phyloP scores from a whole-genome alignment of 2,113 vertebrate species.

The Indicator indicator region DNA sequence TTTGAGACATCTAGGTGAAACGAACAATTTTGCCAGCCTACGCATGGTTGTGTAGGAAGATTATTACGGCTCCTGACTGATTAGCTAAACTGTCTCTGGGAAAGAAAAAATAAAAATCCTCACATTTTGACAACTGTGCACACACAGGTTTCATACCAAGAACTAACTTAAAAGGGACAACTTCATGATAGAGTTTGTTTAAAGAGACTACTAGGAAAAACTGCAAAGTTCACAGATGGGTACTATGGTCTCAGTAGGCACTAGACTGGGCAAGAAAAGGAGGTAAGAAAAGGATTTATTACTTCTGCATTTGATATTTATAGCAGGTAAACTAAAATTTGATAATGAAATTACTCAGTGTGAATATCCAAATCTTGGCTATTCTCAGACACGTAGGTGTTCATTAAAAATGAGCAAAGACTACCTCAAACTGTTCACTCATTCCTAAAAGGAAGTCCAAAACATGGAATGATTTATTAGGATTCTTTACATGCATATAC shows the following conservation, averaged over 20 bases:
- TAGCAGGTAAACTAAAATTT: not conserved
- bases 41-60: constrained; percentile 22
- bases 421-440: not conserved
- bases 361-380: not conserved
- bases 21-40: constrained; percentile 40
- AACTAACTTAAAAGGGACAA: not conserved
- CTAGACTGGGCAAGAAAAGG: not conserved
- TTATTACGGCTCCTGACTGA: constrained; percentile 39
- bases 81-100: constrained; percentile 7
- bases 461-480: not conserved
- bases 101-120: constrained; percentile 27
- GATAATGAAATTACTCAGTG: not conserved
- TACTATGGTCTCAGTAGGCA: not conserved
- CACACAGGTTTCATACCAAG: not conserved
- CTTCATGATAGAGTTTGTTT: not conserved
- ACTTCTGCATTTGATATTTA: not conserved
- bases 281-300: not conserved
- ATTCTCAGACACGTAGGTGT: not conserved
- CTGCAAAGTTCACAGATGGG: not conserved
- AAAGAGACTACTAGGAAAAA: not conserved
- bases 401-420: not conserved
- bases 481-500: not conserved
- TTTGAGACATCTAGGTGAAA: constrained; percentile 34
- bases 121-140: constrained; percentile 5
- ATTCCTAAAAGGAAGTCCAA: not conserved